phyloP scores from a whole-genome alignment of 2,797 vertebrate species.

The Yasuhikotakia modesta region DNA sequence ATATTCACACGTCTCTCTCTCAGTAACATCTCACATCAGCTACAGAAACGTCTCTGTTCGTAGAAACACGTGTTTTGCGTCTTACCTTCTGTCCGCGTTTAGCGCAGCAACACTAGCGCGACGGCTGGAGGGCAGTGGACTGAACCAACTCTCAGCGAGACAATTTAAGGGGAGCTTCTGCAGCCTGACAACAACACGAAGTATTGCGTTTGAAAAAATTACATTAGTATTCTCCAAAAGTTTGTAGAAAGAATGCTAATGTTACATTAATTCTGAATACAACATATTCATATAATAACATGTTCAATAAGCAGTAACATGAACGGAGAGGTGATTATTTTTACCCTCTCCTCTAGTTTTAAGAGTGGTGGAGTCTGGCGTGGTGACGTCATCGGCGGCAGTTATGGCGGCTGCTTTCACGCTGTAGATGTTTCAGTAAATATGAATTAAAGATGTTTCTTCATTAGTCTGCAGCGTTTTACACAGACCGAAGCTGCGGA shows the following conservation, averaged over 20 bases:
- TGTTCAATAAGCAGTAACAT: not conserved
- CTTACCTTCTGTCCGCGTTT: conserved; percentile 24
- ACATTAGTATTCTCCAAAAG: too few relatives aligned
- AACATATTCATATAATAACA: too few relatives aligned
- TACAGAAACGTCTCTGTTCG: not conserved
- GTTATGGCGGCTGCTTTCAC: conserved; percentile 30
- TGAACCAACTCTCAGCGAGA: conserved; percentile 63
- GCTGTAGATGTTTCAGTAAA: not conserved
- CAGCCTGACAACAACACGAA: too few relatives aligned
- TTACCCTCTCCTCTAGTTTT: not conserved
- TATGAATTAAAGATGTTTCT: conserved; percentile 25
- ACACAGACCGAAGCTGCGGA: not conserved
- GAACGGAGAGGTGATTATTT: not conserved
- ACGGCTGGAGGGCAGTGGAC: conserved; percentile 72
- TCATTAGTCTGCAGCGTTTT: not conserved
- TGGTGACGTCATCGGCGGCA: conserved; percentile 11
- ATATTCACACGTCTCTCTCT: not conserved
- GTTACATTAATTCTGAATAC: too few relatives aligned
- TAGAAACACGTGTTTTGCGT: not conserved
- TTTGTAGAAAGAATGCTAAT: too few relatives aligned
- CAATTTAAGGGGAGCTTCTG: not conserved
- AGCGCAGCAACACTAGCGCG: conserved; percentile 53
- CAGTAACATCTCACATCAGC: not conserved
- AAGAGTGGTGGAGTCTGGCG: conserved; percentile 1
- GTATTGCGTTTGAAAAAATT: too few relatives aligned